Conservation (phyloP, 30 jellyfish, hydroid and myxozoan species). For the Aurelia sp. region DNA sequence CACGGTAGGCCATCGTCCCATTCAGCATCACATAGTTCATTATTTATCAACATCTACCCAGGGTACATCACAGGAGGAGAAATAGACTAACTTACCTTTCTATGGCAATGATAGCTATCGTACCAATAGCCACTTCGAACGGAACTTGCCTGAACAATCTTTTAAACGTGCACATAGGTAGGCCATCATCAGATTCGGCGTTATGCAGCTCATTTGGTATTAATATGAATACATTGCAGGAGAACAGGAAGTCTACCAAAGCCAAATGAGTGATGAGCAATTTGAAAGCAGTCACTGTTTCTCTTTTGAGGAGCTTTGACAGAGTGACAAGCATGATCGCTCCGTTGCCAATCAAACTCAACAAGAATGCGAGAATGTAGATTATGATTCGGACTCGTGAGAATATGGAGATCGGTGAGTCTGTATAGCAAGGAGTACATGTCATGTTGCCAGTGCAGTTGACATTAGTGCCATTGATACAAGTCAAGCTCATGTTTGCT, state of each 20-base stretch:
- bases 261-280: conserved; percentile 44
- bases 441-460: conserved; percentile 41
- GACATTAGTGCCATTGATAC: conserved; percentile 11
- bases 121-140: conserved; percentile 39
- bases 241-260: conserved; percentile 45
- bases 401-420: background rate
- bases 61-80: too few species aligned
- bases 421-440: conserved; percentile 21
- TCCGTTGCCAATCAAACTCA: conserved; percentile 52
- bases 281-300: conserved; percentile 13
- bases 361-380: conserved; percentile 29
- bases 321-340: conserved; percentile 41
- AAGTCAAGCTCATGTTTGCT: background rate
- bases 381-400: conserved; percentile 37
- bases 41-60: too few species aligned
- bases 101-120: conserved; percentile 42
- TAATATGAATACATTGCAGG: conserved; percentile 39
- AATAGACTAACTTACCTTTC: conserved; percentile 41
- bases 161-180: conserved; percentile 54
- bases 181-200: conserved; percentile 17
- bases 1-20: too few species aligned
- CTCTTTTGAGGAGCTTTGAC: conserved; percentile 1
- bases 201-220: conserved; percentile 48
- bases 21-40: too few species aligned
- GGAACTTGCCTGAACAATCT: conserved; percentile 46